Conservation (phyloP, 2,888 invertebrate genomes). For the Xestia c-nigrum region DNA sequence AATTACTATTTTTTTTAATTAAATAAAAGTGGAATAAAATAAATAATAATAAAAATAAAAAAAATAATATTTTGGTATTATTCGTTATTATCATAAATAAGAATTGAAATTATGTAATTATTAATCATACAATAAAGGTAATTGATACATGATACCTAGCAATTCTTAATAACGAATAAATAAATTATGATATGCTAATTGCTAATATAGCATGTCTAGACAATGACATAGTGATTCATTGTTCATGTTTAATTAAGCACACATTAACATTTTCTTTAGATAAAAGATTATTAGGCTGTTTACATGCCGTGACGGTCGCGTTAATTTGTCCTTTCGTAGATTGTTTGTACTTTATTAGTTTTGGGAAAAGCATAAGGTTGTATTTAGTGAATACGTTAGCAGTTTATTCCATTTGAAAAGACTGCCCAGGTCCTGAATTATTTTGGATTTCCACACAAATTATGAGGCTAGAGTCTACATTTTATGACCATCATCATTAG, state of each 20-base stretch:
- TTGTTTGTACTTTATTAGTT: conserved; percentile 22
- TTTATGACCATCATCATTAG: neutral
- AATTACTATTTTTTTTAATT: too few species aligned
- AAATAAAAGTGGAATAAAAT: too few species aligned
- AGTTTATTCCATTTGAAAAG: neutral
- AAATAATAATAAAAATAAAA: too few species aligned
- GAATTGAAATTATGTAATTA: too few species aligned
- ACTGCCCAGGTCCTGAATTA: neutral
- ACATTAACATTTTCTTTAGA: conserved; percentile 25
- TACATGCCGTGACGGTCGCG: neutral
- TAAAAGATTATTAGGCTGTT: conserved; percentile 30
- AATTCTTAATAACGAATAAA: neutral
- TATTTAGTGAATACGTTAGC: conserved; percentile 9
- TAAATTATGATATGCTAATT: conserved; percentile 9
- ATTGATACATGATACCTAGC: neutral
- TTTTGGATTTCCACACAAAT: neutral
- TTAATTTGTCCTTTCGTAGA: conserved; percentile 21
- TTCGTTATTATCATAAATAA: too few species aligned
- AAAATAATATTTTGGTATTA: too few species aligned
- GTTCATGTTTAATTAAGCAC: neutral
- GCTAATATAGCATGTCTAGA: conserved; percentile 22
- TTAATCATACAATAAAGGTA: too few species aligned
- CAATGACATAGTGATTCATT: neutral
- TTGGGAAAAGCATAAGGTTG: neutral
- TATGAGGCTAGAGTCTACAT: neutral